phyloP scores from a whole-genome alignment of 1,140 invertebrate species.

The Musca domestica region DNA sequence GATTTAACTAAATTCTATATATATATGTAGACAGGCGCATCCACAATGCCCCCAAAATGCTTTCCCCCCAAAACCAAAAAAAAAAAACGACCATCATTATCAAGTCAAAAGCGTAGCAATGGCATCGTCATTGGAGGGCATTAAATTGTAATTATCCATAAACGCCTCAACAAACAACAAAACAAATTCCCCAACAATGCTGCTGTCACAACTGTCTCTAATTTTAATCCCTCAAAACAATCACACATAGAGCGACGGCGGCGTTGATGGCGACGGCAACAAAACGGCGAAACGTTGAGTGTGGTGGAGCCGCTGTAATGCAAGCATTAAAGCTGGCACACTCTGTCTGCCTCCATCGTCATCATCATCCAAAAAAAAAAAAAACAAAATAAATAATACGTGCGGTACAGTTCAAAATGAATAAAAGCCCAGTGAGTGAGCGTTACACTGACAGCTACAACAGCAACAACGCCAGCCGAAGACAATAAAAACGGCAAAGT shows the following conservation, averaged over 20 bases:
- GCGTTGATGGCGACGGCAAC: not conserved
- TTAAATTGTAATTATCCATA: slow-evolving; percentile 20
- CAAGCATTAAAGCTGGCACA: no score
- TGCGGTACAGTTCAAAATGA: slow-evolving; percentile 2
- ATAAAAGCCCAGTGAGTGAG: no score
- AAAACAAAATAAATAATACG: no score
- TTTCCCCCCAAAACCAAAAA: not conserved
- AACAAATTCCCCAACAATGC: slow-evolving; percentile 21
- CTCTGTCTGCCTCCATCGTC: no score
- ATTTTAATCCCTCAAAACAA: slow-evolving; percentile 18
- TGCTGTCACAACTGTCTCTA: slow-evolving; percentile 20
- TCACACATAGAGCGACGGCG: not conserved
- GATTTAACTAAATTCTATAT: no score
- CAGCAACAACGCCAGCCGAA: no score
- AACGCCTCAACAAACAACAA: slow-evolving; percentile 6
- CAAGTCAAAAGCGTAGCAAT: not conserved
- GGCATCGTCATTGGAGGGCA: slow-evolving; percentile 7
- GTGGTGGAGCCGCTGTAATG: no score
- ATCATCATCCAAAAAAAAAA: no score
- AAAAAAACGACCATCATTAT: not conserved
- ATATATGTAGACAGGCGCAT: no score
- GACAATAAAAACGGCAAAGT: no score
- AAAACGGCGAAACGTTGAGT: not conserved
- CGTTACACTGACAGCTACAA: no score
- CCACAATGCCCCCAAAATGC: no score